Evolutionary conservation across 2,888 invertebrate genomes (phyloP), one percentile per base, ranked within the genome.

Genomic region (Macropis europaea): DNA sequence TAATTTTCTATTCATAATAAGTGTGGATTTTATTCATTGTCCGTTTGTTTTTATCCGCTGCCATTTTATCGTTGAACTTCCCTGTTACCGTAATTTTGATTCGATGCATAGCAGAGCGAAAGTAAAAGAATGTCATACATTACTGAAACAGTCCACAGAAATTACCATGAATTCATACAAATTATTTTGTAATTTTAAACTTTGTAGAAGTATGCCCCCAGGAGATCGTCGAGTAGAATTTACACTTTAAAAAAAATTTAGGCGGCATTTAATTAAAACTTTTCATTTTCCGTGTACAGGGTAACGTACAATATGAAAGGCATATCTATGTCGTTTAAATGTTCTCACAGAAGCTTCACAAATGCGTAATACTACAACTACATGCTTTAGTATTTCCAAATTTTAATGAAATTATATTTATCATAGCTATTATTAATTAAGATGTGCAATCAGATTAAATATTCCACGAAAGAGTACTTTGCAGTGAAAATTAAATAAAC

Each of bases 111-210:
- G 24, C 40, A n/a, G 53, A 42, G 13, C 15, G 28, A 42, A 69
- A 48, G 70, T 36, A 40, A 28, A 70, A 60, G 70, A 69, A 70
- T 70, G 70, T 13, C 60, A 60, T 28, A 47, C 70, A 69, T 70
- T 69, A 60, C 47, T 24, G 69, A 60, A 70, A 42, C 69, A 38
- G 38, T 34, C 24, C 50, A 28, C 69, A 28, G 26, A 47, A 57
- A 72, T 69, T 54, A 61, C 42, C 28, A 36, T 15, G 47, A 54
- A 54, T 69, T 71, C 42, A 43, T 61, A 54, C 24, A 15, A 69
- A 71, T 71, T 56, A 52, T 63, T 72, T 72, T 42, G 62, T 45
- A 70, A 72, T 63, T 56, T 62, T 5, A 62, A 63, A 71, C 56
- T 70, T 72, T 56, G 3, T 13, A 5, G 43, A 42, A 54, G 48